Percentiles rank a stretch among this genome's conserved stretches.
These are phyloP conservation scores for Philonicus albiceps DNA, from an alignment of 2,888 invertebrate species.

Conservation along the genomic window DNA sequence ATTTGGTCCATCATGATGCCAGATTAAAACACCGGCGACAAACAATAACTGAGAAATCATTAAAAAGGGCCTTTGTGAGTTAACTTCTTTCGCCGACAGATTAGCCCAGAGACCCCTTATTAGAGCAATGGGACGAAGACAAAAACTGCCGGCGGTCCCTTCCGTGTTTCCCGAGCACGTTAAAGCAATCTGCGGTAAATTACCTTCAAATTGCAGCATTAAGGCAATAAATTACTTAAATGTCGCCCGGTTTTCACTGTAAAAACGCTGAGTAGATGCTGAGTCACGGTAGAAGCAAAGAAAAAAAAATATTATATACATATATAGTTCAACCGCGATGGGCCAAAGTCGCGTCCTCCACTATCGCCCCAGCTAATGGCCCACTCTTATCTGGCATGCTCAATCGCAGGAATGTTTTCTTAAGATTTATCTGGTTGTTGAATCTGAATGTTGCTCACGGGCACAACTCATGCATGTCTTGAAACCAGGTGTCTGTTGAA, in stretches of 20 bases:
- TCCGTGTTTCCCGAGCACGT: not conserved
- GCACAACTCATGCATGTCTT: not conserved
- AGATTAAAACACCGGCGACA: not conserved
- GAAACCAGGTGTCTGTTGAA: not conserved
- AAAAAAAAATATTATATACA: not conserved
- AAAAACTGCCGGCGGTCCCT: not conserved
- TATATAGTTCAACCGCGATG: not conserved
- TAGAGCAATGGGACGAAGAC: not conserved
- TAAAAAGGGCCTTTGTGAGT: not conserved
- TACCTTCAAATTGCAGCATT: slow-evolving; percentile 32
- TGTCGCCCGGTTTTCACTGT: not conserved
- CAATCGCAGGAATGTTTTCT: slow-evolving; percentile 17
- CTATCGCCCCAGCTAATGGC: not conserved
- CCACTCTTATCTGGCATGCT: slow-evolving; percentile 14
- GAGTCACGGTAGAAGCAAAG: not conserved
- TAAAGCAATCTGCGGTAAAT: slow-evolving; percentile 30
- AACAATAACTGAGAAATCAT: not conserved
- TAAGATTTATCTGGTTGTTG: slow-evolving; percentile 12
- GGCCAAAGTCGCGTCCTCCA: slow-evolving; percentile 1
- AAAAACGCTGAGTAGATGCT: slow-evolving; percentile 9
- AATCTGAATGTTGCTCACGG: not conserved
- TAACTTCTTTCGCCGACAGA: not conserved
- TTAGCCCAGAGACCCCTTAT: not conserved
- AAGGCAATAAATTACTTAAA: slow-evolving; percentile 17
- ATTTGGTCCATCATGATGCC: not conserved